Percentiles rank a stretch among this genome's conserved stretches.
Evolutionary conservation across 2,113 vertebrate genomes (phyloP).

Genomic region (Trogon melanurus): DNA sequence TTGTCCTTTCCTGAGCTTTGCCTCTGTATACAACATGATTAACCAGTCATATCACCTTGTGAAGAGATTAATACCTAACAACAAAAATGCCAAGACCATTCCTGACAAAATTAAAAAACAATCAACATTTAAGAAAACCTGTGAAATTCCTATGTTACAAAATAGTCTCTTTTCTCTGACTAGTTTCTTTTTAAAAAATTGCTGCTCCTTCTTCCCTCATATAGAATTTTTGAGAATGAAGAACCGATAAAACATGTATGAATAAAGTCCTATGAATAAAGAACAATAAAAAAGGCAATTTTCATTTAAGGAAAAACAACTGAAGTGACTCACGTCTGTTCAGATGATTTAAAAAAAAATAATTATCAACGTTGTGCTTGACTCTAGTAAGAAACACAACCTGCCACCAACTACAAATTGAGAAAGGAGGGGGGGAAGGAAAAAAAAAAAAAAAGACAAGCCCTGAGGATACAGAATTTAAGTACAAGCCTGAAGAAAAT

Average conservation of each 20-base stretch:
- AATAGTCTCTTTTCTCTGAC: neutral
- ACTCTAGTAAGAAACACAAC: neutral
- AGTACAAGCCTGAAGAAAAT: neutral
- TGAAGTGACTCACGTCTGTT: neutral
- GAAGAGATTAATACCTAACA: neutral
- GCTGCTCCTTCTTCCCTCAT: neutral
- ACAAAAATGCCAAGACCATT: neutral
- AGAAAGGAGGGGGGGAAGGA: neutral
- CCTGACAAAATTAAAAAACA: neutral
- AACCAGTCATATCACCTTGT: neutral
- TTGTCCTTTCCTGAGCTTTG: neutral
- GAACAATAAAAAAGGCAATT: fast-evolving
- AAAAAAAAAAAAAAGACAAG: neutral
- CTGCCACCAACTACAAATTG: neutral
- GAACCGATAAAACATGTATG: neutral
- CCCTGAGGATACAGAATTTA: neutral
- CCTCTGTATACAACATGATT: neutral
- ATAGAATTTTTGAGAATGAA: neutral
- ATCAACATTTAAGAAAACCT: neutral
- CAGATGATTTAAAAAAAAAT: neutral
- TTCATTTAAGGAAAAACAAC: neutral
- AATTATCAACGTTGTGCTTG: neutral
- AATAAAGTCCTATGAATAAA: neutral
- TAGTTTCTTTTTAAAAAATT: neutral
- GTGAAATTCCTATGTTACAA: neutral